Percentiles rank a stretch among this genome's conserved stretches.
phyloP scores from a whole-genome alignment of 2,888 invertebrate genomes.

The Folsomia manolachei region DNA sequence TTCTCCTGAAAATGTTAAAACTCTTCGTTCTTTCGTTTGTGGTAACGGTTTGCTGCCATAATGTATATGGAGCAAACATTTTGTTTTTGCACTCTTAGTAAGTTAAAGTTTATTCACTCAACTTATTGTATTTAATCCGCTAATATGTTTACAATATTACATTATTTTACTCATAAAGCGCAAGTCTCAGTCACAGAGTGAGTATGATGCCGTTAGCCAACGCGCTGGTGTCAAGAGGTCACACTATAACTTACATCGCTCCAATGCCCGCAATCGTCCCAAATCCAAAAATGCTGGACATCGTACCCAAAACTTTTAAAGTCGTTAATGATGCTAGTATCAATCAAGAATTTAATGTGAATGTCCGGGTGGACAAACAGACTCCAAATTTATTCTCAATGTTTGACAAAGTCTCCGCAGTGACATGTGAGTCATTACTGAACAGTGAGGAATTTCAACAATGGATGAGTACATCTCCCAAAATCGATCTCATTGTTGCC shows the following conservation, averaged over 20 bases:
- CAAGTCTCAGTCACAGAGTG: constrained; percentile 27
- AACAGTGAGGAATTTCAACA: constrained; percentile 16
- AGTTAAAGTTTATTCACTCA: too few species aligned
- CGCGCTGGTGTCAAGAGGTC: constrained; percentile 28
- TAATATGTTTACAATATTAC: not conserved
- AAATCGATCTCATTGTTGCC: constrained; percentile 36
- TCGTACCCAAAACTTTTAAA: not conserved
- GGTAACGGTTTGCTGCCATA: too few species aligned
- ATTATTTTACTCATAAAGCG: not conserved
- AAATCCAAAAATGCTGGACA: constrained; percentile 9
- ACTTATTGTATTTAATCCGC: too few species aligned
- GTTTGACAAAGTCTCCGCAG: not conserved
- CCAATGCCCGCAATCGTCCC: constrained; percentile 21
- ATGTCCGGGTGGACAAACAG: not conserved
- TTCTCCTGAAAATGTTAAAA: too few species aligned
- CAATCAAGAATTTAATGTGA: constrained; percentile 23
- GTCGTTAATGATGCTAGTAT: not conserved
- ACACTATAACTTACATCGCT: constrained; percentile 35
- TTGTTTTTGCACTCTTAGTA: not conserved
- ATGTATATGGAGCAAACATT: not conserved
- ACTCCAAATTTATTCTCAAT: not conserved
- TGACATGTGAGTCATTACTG: constrained; percentile 13
- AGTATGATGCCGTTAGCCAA: constrained; percentile 29
- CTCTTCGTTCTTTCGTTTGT: too few species aligned
- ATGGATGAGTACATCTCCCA: constrained; percentile 10